phyloP scores from a whole-genome alignment of 2,113 vertebrate species.

The Callocephalon fimbriatum region DNA sequence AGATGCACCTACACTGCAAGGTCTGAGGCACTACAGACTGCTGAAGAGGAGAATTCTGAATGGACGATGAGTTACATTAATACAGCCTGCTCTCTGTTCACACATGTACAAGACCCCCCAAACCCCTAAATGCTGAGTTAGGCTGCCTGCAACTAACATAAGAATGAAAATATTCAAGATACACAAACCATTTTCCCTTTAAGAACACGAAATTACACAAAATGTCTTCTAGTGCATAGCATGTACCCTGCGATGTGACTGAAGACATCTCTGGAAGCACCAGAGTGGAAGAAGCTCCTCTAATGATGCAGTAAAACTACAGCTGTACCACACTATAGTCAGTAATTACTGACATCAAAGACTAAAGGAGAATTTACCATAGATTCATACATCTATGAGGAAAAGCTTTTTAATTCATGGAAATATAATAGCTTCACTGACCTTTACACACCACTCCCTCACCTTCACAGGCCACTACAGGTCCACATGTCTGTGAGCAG shows the following conservation, averaged over 20 bases:
- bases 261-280: background rate
- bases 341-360: background rate
- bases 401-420: background rate
- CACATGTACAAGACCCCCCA: background rate
- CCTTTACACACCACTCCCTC: background rate
- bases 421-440: background rate
- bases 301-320: slow-evolving; percentile 33
- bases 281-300: background rate
- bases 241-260: background rate
- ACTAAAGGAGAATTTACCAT: background rate
- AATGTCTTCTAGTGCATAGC: background rate
- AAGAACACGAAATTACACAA: background rate
- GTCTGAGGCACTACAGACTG: background rate
- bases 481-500: rapidly evolving
- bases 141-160: background rate
- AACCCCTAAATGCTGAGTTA: rapidly evolving
- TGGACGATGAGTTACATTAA: background rate
- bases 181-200: background rate
- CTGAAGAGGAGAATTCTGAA: background rate
- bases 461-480: background rate
- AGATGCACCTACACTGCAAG: background rate
- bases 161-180: background rate
- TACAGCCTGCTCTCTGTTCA: background rate
- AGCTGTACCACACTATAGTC: background rate
- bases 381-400: background rate